phyloP scores from a whole-genome alignment of 1,140 invertebrate species.

The Scaptodrosophila lebanonensis region DNA sequence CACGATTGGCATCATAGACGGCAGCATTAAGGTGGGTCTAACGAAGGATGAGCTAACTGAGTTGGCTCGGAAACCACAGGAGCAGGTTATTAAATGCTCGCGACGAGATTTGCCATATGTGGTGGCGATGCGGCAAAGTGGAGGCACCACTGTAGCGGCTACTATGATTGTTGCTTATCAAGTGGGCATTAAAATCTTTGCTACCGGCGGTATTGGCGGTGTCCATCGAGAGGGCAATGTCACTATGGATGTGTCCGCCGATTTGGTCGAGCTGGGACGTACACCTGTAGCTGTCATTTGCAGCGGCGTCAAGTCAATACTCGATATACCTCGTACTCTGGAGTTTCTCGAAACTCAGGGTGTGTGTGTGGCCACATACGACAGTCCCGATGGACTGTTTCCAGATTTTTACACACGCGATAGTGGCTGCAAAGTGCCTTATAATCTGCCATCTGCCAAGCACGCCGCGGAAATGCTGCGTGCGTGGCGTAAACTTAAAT shows the following conservation, averaged over 20 bases:
- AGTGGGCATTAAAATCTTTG: slow-evolving; percentile 94
- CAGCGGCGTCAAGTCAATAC: slow-evolving; percentile 97
- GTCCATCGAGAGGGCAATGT: slow-evolving; percentile 92
- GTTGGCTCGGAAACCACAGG: slow-evolving; percentile 79
- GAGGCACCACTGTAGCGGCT: slow-evolving; percentile 97
- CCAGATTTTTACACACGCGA: slow-evolving; percentile 93
- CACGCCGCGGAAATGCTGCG: slow-evolving; percentile 86
- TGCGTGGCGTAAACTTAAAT: slow-evolving; percentile 79
- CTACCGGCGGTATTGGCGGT: slow-evolving; percentile 94
- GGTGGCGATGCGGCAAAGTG: slow-evolving; percentile 84
- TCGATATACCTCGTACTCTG: slow-evolving; percentile 95
- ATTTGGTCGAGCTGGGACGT: slow-evolving; percentile 92
- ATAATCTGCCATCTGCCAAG: slow-evolving; percentile 80
- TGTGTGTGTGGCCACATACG: slow-evolving; percentile 89
- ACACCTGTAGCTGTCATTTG: slow-evolving; percentile 94
- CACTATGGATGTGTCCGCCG: slow-evolving; percentile 96
- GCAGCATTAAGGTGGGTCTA: slow-evolving; percentile 90
- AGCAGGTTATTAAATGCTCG: slow-evolving; percentile 85
- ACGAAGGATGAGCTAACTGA: slow-evolving; percentile 81
- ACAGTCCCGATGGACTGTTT: slow-evolving; percentile 79
- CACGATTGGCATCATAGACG: slow-evolving; percentile 93
- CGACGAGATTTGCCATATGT: slow-evolving; percentile 90
- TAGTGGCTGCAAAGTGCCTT: slow-evolving; percentile 85
- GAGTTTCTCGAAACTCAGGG: slow-evolving; percentile 98
- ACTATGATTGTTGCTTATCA: slow-evolving; percentile 91